Evolutionary conservation across 2,113 vertebrate genomes (phyloP), one percentile per base, ranked within the genome.

Genomic region (Cryptotis parvus): DNA sequence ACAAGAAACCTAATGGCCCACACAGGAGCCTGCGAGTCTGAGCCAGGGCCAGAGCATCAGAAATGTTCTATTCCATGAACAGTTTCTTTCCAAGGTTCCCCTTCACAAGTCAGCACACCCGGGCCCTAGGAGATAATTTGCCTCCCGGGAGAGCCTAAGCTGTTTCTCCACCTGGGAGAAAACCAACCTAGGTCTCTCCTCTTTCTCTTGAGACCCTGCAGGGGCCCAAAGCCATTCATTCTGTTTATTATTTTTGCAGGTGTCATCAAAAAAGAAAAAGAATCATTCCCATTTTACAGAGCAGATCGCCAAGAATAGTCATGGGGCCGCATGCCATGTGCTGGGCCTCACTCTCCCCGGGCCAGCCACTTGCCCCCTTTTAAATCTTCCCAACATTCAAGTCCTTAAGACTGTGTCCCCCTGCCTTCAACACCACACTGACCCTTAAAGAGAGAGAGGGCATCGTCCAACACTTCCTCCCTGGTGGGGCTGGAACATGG

Each of bases 1-100:
- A 82, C 52, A 29, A 68, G 92, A 80, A 80, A 91, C 63, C 80
- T 81, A 58, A 77, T n/a, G 58, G 82, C 45, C 69, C 81, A 81
- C 6, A 27, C 69, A 37, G n/a, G 61, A 43, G 33, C 52, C 89
- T 84, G 16, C n/a, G 63, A 29, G 65, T 86, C 81, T 49, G 37
- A 87, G 79, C 82, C 29, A 16, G 66, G 12, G 14, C 24, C 39
- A 15, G 52, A n/a, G 24, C 35, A n/a, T 0, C 69, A 39, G 43
- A 29, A 20, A 66, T 78, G 35, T 80, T 39, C 29, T 26, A n/a
- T 41, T 15, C 6, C 7, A 22, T 11, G 58, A 20, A 49, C 33
- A 4, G 29, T 35, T 91, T 16, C 84, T 16, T 37, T 74, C 31
- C 66, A 24, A 0, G 1, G 16, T 18, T 18, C 61, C 35, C 52